Evolutionary conservation across 2,113 vertebrate genomes (phyloP), one percentile per base, ranked within the genome.

Genomic region (Oreotragus oreotragus): DNA sequence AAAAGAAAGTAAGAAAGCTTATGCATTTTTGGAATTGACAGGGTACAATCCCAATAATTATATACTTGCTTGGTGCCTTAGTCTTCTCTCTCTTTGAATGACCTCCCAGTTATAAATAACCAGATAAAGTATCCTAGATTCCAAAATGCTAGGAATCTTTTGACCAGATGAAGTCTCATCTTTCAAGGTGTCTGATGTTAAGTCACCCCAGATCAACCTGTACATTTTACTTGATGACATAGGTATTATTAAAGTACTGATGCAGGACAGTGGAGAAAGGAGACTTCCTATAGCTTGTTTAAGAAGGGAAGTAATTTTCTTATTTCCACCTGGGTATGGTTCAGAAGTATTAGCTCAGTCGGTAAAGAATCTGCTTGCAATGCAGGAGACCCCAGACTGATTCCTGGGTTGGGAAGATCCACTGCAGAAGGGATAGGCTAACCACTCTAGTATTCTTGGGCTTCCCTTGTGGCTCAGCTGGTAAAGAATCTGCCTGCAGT

Each of bases 61-160:
- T 15, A 57, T 13, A 33, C 13, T 55, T 87, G 7, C n/a, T 80
- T 90, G 27, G 80, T 94, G 92, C 13, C 23, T 49, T 94, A 86
- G 14, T 55, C 80, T 94, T 96, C 80, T 80, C 92, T 96, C 60
- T 91, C 60, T 94, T 81, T 84, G 39, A 93, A 64, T 96, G 92
- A 60, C 84, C 79, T 95, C 58, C 58, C 58, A 79, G 76, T 94
- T 92, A 97, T 96, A 97, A 96, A 84, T 85, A 96, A 58, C 64
- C 53, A 73, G 47, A 70, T 96, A 93, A 94, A 88, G 60, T 95
- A 80, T 95, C 88, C 76, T 84, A 47, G 57, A 55, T 76, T 93
- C 93, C 81, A 81, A 60, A 96, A 92, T 97, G 79, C 84, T 94
- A 57, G 89, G 95, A 93, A 91, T 96, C 89, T 96, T 97, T 85